phyloP scores from a whole-genome alignment of 2,797 vertebrate genomes.

The Podarcis siculus region DNA sequence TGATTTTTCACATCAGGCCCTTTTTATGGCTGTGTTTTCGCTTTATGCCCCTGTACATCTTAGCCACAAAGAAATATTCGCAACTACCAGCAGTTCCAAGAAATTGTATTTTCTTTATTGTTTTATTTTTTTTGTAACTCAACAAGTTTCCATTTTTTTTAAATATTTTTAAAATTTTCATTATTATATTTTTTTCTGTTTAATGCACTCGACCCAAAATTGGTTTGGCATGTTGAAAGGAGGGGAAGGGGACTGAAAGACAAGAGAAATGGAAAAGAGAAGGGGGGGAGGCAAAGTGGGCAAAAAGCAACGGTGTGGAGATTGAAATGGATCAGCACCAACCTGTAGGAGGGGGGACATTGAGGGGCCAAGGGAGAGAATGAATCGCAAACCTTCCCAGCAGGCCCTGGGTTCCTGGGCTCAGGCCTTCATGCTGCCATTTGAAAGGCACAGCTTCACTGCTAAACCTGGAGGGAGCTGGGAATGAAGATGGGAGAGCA shows the following conservation, averaged over 20 bases:
- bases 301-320: constrained; percentile 34
- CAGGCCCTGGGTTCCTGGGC: constrained; percentile 2
- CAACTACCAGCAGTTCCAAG: constrained; percentile 62
- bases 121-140: constrained; percentile 72
- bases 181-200: constrained; percentile 71
- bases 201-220: constrained; percentile 80
- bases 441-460: constrained; percentile 40
- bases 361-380: constrained; percentile 35
- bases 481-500: constrained; percentile 39
- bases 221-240: constrained; percentile 79
- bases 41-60: neutral
- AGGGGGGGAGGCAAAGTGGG: constrained; percentile 40
- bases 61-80: constrained; percentile 2
- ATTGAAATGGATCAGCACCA: constrained; percentile 40
- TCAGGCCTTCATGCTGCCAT: constrained; percentile 21
- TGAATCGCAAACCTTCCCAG: constrained; percentile 43
- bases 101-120: constrained; percentile 78
- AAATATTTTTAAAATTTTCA: constrained; percentile 73
- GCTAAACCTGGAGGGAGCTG: constrained; percentile 55
- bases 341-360: constrained; percentile 19
- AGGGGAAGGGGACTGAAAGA: constrained; percentile 54
- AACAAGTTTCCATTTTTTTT: constrained; percentile 74
- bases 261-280: constrained; percentile 33
- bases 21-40: neutral
- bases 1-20: neutral